Conservation (phyloP, 2,113 vertebrate species). For the Nettapus auritus region DNA sequence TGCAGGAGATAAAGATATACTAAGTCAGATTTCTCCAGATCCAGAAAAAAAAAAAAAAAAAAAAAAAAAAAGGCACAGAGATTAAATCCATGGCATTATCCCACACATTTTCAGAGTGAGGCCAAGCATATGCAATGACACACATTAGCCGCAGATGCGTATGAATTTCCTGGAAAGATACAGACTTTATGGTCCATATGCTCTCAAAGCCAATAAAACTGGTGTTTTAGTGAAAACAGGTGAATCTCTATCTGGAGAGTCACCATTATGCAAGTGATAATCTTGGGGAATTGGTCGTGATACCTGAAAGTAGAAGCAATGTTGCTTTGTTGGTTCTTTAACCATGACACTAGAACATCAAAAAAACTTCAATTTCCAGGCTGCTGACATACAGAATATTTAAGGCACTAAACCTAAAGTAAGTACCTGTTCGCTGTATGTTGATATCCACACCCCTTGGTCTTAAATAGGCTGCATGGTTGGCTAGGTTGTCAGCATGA, state of each 20-base stretch:
- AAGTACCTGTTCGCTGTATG: background rate
- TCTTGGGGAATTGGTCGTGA: background rate
- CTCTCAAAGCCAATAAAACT: background rate
- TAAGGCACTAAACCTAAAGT: background rate
- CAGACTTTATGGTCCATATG: background rate
- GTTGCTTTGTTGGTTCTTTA: background rate
- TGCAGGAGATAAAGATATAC: constrained; percentile 41
- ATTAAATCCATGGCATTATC: background rate
- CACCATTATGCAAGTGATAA: constrained; percentile 11
- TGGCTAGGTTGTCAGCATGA: background rate
- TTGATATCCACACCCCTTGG: background rate
- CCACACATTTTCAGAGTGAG: background rate
- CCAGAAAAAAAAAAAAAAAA: background rate
- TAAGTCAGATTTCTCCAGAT: background rate
- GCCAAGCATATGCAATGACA: background rate
- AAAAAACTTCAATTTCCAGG: background rate
- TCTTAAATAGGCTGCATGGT: background rate
- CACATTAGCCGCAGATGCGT: background rate
- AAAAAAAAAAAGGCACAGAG: background rate
- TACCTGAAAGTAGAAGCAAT: constrained; percentile 8
- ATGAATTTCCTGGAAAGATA: background rate
- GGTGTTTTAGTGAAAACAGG: background rate
- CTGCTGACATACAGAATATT: background rate
- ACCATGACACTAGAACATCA: background rate
- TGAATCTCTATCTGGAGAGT: background rate